Conservation (phyloP, 2,888 invertebrate species). For the Cantharis rustica region DNA sequence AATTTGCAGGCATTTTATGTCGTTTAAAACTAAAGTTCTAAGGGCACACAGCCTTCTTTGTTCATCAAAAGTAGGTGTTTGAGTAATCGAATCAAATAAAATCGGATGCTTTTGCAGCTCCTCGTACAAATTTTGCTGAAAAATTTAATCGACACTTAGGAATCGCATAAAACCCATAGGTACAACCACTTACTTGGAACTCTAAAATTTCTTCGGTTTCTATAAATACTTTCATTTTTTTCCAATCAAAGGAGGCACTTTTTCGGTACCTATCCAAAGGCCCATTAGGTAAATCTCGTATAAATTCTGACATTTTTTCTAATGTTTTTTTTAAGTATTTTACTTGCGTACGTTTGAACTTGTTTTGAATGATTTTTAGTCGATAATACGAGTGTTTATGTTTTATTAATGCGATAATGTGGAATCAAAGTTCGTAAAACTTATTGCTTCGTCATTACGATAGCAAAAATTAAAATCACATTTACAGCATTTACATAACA, state of each 20-base stretch:
- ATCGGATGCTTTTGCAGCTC: slow-evolving; percentile 42
- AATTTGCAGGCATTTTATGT: slow-evolving; percentile 65
- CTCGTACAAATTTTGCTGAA: slow-evolving; percentile 44
- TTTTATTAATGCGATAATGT: too few relatives aligned
- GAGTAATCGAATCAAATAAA: slow-evolving; percentile 38
- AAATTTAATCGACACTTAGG: not conserved
- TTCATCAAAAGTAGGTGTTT: slow-evolving; percentile 41
- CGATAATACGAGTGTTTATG: not conserved
- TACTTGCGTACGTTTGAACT: not conserved
- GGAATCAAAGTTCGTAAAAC: too few relatives aligned
- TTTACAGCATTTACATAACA: too few relatives aligned
- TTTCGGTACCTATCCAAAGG: slow-evolving; percentile 68
- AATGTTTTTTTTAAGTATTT: not conserved
- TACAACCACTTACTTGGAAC: slow-evolving; percentile 55
- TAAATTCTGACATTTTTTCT: slow-evolving; percentile 53
- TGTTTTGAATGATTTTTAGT: not conserved
- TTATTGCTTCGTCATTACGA: too few relatives aligned
- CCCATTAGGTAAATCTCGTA: slow-evolving; percentile 67
- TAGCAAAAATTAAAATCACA: too few relatives aligned
- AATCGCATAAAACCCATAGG: not conserved
- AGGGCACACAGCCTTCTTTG: slow-evolving; percentile 62
- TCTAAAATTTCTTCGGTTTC: slow-evolving; percentile 60
- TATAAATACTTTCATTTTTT: slow-evolving; percentile 61
- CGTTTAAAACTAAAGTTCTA: slow-evolving; percentile 67
- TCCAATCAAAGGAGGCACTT: slow-evolving; percentile 71